Evolutionary conservation across 2,797 vertebrate genomes (phyloP), one percentile per base, ranked within the genome.

Genomic region (Melanotaenia pygmaea): DNA sequence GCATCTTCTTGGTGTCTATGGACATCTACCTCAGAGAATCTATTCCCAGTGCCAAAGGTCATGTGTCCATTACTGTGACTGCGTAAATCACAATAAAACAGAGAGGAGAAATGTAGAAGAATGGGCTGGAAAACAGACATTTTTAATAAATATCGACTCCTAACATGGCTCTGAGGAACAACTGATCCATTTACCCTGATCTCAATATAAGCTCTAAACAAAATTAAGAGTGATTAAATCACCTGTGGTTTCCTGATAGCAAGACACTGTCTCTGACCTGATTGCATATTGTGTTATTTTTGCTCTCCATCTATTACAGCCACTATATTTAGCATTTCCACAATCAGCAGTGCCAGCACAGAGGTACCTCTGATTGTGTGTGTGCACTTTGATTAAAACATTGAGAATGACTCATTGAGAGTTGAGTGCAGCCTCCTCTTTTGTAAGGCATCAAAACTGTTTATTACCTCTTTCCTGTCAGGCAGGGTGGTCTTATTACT

Each of bases 401-500:
- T 66, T 72, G 68, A 1, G 3, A 59, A 38, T 43, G 58, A 62
- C 53, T 81, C 72, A 81, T 38, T 67, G 63, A 78, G 43, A n/a
- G 11, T 30, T 43, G 62, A 72, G 50, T 32, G 72, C 34, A 50
- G 22, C 76, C 58, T 84, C 60, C 67, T 53, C 53, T 80, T 56
- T 53, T 70, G 32, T 13, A 43, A 3, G 28, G 47, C 62, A 59
- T 64, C 68, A 47, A 64, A 67, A 14, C 63, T 43, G 67, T 67
- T 59, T 59, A 82, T 76, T 59, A 68, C 82, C 60, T 81, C 73
- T 69, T 83, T 80, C 81, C 84, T 69, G 67, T 73, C 64, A 51
- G 35, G 65, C 28, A 37, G 51, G 34, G 60, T 64, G n/a, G 66
- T 72, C 64, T 26, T 50, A 47, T 72, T 65, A 51, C 77, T 65